These are phyloP conservation scores for Phocoena sinus DNA, from an alignment of 2,113 vertebrate genomes.

Conservation along the genomic window DNA sequence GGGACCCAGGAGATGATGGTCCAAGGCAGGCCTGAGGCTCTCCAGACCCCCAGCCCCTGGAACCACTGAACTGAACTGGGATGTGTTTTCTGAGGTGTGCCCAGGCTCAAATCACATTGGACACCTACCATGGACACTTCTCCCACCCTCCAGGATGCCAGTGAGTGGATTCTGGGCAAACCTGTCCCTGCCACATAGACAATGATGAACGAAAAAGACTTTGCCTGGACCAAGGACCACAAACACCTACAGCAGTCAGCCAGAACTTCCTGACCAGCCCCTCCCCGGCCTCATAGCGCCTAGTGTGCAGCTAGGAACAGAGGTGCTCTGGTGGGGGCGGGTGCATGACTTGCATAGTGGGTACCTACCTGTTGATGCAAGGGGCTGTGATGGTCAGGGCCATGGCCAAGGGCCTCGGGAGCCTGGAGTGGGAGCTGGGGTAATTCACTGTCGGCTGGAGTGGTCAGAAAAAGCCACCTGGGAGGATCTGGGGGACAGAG, in stretches of 20 bases:
- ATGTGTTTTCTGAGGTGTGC: background rate
- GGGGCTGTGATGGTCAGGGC: background rate
- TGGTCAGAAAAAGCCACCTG: background rate
- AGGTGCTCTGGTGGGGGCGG: background rate
- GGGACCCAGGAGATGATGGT: background rate
- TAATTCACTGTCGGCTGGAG: background rate
- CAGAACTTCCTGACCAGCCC: background rate
- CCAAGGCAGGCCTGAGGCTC: background rate
- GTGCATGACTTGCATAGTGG: background rate
- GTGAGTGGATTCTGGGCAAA: conserved; percentile 7
- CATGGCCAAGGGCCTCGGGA: background rate
- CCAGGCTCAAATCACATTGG: background rate
- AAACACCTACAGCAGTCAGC: background rate
- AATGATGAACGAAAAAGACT: background rate
- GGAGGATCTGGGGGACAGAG: background rate
- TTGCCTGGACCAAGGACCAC: background rate
- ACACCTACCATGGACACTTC: background rate
- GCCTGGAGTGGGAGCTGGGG: background rate
- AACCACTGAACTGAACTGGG: background rate
- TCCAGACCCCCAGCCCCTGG: background rate
- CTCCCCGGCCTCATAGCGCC: background rate
- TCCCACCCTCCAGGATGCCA: background rate
- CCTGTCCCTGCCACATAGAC: background rate
- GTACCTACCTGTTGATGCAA: background rate
- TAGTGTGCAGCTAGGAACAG: background rate